Base-by-base conservation (phyloP, 2,113 vertebrate genomes). In the Dasyornis broadbenti region DNA sequence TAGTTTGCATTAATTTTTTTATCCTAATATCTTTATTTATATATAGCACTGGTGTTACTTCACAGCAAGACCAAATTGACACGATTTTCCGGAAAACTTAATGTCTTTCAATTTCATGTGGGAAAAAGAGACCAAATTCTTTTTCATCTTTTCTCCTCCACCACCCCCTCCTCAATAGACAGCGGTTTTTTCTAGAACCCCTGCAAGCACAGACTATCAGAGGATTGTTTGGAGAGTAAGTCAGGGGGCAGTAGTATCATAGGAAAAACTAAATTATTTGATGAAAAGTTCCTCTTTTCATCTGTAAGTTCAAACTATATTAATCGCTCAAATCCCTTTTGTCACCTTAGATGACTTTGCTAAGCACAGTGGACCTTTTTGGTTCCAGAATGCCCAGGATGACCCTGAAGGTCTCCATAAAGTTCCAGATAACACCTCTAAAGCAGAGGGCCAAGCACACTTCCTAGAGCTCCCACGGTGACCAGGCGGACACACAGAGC, bases 401-500 rank as follows among this genome's bases (percentile, higher is more conserved):
- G 8, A 57, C 4, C 23, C 37, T 24, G 15, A 44, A 69, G 22
- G 18, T 31, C 27, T 15, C 53, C 50, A 3, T 7, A n/a, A 90
- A 86, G 19, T 49, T 78, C 50, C 39, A 69, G 21, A 18, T 10
- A 71, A 57, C 7, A 24, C 10, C 28, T 50, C 6, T n/a, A 35
- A 31, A 30, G n/a, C 49, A 76, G 18, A 60, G 30, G 42, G 9
- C 37, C 75, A 50, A 37, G 30, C 0, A 0, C 0, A 2, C 4
- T 40, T 27, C 21, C 4, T 0, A 6, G 28, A 77, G 47, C 33
- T 47, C 23, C 71, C 4, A 1, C 2, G 0, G 79, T 45, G 63
- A 80, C 53, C 4, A 1, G 24, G 20, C 0, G 0, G 30, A 33
- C 59, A 54, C 1, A 0, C 22, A 50, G 26, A 60, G 44, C 44